A percentile compares a stretch with the other conserved stretches of the same genome.
phyloP scores from a whole-genome alignment of 2,113 vertebrate genomes.

The Heloderma charlesbogerti region DNA sequence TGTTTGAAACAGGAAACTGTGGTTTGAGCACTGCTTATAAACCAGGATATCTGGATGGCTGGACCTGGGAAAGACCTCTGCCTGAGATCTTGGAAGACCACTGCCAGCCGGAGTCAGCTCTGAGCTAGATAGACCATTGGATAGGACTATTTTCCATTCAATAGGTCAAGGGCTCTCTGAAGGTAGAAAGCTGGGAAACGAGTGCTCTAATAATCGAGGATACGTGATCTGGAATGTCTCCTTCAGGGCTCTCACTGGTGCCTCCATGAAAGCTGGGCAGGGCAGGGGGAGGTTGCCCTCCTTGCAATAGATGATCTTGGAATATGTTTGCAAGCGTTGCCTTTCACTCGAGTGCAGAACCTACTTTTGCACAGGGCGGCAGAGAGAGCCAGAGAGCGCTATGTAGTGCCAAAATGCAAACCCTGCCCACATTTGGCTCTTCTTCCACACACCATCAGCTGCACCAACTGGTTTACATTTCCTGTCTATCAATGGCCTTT shows the following conservation, averaged over 20 bases:
- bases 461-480: background rate
- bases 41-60: background rate
- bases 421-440: background rate
- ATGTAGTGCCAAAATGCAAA: background rate
- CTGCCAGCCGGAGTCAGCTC: background rate
- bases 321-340: background rate
- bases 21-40: background rate
- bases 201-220: background rate
- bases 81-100: background rate
- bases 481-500: background rate
- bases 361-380: no score
- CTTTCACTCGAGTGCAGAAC: no score
- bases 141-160: background rate
- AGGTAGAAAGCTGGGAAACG: background rate
- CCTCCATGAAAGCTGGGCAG: background rate
- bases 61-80: no score
- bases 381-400: no score
- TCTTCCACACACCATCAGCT: no score
- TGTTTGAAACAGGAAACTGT: background rate
- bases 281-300: background rate
- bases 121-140: no score
- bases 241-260: background rate
- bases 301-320: background rate
- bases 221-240: background rate
- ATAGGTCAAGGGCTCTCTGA: background rate